Base-by-base conservation (phyloP, 2,888 invertebrate genomes). In the Pseudococcus viburni region DNA sequence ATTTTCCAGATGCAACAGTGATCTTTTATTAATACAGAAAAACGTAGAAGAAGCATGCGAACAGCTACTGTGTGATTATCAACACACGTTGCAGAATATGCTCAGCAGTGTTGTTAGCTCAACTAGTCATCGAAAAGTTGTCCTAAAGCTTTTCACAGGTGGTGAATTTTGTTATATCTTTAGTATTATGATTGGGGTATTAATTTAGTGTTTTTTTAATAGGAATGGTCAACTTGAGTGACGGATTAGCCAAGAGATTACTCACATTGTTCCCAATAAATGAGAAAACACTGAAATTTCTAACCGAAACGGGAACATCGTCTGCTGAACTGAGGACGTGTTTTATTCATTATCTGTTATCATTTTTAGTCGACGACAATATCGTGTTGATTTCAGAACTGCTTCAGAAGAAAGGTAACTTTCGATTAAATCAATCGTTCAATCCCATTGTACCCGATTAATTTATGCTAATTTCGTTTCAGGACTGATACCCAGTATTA, bases 261-360 rank as follows among this genome's bases (percentile, higher is more conserved):
- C 80, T 87, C 17, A 80, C 87, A 1, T 33, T 80, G 22, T 87
- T 87, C 55, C 87, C 87, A 5, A 80, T 87, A 3, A 83, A 51
- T 33, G 17, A 19, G 8, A 87, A 87, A 87, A n/a, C 77, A 3
- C 26, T 87, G 55, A 80, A 80, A 51, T 39, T 55, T 3, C n/a
- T 87, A 39, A 87, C 87, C 51, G 77, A 77, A 39, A 17, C 87
- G 39, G 22, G 80, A 12, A 7, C 80, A 9, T 80, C 87, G 33
- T 42, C 80, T 0, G 48, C n/a, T 26, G 51, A 87, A 33, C 48
- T 87, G 9, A 80, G 87, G 17, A 83, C 80, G 15, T 51, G 51
- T 55, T 87, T 87, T 51, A 87, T 87, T 51, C 80, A 87, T 55
- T 87, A 73, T 46, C n/a, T 87, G n/a, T 48, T 87, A 22, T 87